phyloP scores from a whole-genome alignment of 2,113 vertebrate species.

The Leptocoma aspasia region DNA sequence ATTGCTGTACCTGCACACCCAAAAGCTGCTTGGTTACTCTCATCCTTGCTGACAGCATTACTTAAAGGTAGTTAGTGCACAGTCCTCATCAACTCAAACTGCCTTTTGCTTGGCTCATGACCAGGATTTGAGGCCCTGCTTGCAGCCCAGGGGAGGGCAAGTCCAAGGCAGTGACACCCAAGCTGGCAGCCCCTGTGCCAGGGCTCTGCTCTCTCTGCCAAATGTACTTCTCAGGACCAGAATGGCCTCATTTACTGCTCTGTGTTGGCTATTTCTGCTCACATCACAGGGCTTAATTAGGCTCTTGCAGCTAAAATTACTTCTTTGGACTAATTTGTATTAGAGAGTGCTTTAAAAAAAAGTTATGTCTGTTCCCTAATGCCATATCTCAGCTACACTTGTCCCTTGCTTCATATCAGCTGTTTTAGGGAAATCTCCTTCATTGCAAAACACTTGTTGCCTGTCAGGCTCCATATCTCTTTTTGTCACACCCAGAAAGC shows the following conservation, averaged over 20 bases:
- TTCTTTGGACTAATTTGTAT: not conserved
- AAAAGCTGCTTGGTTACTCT: not conserved
- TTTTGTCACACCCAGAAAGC: not conserved
- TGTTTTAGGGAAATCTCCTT: not conserved
- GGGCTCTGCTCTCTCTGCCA: not conserved
- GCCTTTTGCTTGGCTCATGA: not conserved
- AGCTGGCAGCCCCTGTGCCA: not conserved
- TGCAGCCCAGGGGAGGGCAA: not conserved
- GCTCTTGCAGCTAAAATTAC: slow-evolving; percentile 20
- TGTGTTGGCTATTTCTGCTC: not conserved
- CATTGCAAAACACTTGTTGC: not conserved
- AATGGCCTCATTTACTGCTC: not conserved
- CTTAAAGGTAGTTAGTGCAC: rapidly evolving
- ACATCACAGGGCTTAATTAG: slow-evolving; percentile 5
- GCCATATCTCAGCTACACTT: not conserved
- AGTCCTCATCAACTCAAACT: not conserved
- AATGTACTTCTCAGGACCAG: not conserved
- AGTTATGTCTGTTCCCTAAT: not conserved
- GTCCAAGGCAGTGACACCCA: not conserved
- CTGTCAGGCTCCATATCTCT: not conserved
- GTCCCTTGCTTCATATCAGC: rapidly evolving
- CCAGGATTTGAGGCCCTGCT: not conserved
- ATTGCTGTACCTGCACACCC: rapidly evolving
- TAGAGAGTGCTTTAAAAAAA: not conserved
- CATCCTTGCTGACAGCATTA: not conserved